Base-by-base conservation (phyloP, 2,888 invertebrate genomes). In the Adelognathus sp. region DNA sequence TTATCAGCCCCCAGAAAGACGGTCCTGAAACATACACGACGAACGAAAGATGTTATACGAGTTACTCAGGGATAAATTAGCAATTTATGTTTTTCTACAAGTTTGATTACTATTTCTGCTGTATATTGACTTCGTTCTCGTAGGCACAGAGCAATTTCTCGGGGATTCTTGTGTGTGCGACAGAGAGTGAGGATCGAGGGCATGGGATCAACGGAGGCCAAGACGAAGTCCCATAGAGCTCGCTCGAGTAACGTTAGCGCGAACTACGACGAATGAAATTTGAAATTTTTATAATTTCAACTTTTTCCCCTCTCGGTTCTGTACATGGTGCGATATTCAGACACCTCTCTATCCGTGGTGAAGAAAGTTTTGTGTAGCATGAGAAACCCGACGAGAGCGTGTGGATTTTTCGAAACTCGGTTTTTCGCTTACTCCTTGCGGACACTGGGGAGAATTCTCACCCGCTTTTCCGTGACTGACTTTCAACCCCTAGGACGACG, bases 1-100 rank as follows among this genome's bases (percentile, higher is more conserved):
- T 99, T 93, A 99, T 97, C 85, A 98, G 94, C 75, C 99, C 99
- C 99, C 99, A 99, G 93, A 98, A 99, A 73, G 97, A 96, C 60
- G 99, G 98, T 92, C 99, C 99, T 98, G 93, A 1, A 93, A 93
- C 80, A 86, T 80, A 36, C 46, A n/a, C 50, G 21, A 16, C 33
- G 33, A 2, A 21, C 7, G 1, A 27, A 18, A 54, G 41, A 1
- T 33, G 27, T 36, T 14, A 27, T 1, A 39, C 2, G 11, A 69
- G 5, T 2, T 11, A 36, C 24, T 52, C n/a, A 1, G 41, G 29
- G 29, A 36, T 41, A 31, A 29, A 56, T 41, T 41, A 63, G 64
- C 44, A 39, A 60, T 67, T 63, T 36, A 21, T 21, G 46, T 14
- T 54, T 16, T 3, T 7, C 9, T 60, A 46, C 44, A 31, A 61